phyloP scores from a whole-genome alignment of 2,113 vertebrate species.

The Megaceryle maxima region DNA sequence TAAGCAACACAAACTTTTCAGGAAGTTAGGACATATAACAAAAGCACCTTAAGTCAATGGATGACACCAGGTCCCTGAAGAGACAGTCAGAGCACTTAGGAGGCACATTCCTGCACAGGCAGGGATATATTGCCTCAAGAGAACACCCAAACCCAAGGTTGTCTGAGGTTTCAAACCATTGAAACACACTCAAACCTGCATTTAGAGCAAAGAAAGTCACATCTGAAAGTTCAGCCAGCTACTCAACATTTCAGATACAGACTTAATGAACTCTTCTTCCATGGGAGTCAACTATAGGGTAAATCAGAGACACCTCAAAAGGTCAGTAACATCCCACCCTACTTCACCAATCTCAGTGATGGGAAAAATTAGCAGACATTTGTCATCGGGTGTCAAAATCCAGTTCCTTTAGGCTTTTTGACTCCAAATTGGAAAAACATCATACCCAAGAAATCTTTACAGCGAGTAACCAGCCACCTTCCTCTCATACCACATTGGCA shows the following conservation, averaged over 20 bases:
- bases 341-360: background rate
- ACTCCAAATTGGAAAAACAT: slow-evolving; percentile 30
- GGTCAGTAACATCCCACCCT: background rate
- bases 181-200: background rate
- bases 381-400: background rate
- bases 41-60: background rate
- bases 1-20: background rate
- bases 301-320: background rate
- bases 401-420: background rate
- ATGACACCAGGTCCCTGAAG: background rate
- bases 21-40: background rate
- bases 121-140: background rate
- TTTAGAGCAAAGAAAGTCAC: background rate
- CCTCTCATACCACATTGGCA: background rate
- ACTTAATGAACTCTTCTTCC: background rate
- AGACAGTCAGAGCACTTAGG: background rate
- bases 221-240: background rate
- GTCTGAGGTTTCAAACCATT: background rate
- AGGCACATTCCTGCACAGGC: background rate
- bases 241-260: background rate
- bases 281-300: background rate
- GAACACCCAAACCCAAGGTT: background rate
- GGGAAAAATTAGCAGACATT: background rate
- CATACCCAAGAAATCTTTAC: background rate
- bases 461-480: background rate